These are phyloP conservation scores for Dioctria linearis DNA, from an alignment of 2,888 invertebrate genomes.

Conservation along the genomic window DNA sequence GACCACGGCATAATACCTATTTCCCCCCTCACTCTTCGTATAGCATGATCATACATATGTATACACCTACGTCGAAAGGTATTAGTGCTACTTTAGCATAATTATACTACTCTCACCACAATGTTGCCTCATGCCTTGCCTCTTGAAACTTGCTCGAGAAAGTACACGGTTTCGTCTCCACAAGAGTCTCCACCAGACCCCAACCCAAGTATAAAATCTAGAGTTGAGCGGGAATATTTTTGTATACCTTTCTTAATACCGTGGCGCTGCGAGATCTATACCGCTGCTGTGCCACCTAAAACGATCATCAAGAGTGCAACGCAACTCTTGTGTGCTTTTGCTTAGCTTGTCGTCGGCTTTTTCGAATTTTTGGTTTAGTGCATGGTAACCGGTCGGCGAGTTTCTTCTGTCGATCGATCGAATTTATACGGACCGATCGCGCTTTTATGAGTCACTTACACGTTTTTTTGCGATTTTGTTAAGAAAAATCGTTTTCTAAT, in stretches of 20 bases:
- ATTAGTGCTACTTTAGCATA: not conserved
- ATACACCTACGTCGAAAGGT: not conserved
- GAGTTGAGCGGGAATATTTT: too few species aligned
- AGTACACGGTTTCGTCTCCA: too few species aligned
- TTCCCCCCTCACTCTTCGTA: not conserved
- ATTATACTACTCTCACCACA: not conserved
- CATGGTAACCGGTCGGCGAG: constrained; percentile 36
- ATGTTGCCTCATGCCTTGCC: too few species aligned
- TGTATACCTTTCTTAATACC: constrained; percentile 7
- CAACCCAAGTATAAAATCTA: too few species aligned
- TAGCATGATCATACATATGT: not conserved
- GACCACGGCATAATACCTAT: not conserved
- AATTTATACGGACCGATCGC: constrained; percentile 2
- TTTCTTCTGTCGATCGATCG: constrained; percentile 20
- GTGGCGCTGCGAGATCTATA: constrained; percentile 19
- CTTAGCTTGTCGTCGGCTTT: too few species aligned
- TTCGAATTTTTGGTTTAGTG: constrained; percentile 17
- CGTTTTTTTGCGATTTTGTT: not conserved
- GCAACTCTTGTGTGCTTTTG: not conserved
- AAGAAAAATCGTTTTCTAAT: constrained; percentile 20
- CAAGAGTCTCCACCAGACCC: too few species aligned
- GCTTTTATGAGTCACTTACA: constrained; percentile 10
- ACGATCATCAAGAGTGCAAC: constrained; percentile 3
- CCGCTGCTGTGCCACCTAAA: not conserved
- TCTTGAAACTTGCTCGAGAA: too few species aligned